These are phyloP conservation scores for Prosopocoilus inquinatus DNA, from an alignment of 2,888 invertebrate species.

Conservation along the genomic window DNA sequence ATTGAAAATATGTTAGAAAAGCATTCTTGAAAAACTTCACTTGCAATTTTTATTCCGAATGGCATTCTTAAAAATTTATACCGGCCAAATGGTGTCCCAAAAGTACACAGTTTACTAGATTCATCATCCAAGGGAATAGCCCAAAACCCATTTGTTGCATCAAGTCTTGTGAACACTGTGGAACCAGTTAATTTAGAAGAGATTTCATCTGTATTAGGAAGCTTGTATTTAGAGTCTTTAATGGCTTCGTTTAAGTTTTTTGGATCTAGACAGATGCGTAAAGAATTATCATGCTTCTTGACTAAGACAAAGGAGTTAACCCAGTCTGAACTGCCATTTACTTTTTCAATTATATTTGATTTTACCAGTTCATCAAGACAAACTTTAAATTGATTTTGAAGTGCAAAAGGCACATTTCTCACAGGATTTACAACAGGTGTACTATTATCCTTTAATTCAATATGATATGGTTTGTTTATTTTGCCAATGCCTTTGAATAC, in stretches of 20 bases:
- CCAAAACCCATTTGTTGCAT: constrained; percentile 24
- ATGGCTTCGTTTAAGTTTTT: constrained; percentile 26
- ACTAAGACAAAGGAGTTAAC: constrained; percentile 14
- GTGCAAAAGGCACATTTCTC: constrained; percentile 24
- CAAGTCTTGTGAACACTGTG: constrained; percentile 21
- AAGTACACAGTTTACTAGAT: constrained; percentile 24
- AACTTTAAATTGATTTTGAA: constrained; percentile 20
- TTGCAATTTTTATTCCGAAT: constrained; percentile 31
- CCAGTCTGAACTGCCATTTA: constrained; percentile 8
- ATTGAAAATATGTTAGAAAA: constrained; percentile 7
- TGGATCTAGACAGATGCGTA: constrained; percentile 24
- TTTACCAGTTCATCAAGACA: constrained; percentile 7
- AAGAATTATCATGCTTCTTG: constrained; percentile 11
- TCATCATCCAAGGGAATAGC: constrained; percentile 21
- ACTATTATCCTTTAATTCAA: constrained; percentile 19
- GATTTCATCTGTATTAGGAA: constrained; percentile 27
- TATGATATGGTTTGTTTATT: constrained; percentile 20
- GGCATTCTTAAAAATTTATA: constrained; percentile 26
- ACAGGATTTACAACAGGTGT: constrained; percentile 18
- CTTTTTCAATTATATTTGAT: constrained; percentile 13
- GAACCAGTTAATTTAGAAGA: constrained; percentile 19
- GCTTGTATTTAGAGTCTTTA: constrained; percentile 24
- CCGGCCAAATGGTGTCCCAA: constrained; percentile 23
- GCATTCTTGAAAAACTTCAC: constrained; percentile 19
- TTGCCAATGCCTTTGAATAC: constrained; percentile 20